Evolutionary conservation across 2,888 invertebrate genomes (phyloP).

Genomic region (Fragum whitleyi): DNA sequence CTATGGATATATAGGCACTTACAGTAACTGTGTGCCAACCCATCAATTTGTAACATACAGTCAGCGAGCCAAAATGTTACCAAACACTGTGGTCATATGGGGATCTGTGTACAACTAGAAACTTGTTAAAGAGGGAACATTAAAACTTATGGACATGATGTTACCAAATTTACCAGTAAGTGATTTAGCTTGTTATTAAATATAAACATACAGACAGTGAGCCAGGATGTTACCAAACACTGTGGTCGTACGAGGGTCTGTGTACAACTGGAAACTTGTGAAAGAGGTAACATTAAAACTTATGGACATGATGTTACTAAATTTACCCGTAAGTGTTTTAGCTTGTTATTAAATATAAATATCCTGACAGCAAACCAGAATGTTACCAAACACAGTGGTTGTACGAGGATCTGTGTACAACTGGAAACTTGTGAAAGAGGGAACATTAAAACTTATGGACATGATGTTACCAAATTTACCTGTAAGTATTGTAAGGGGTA

Average conservation of each 20-base stretch:
- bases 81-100: slow-evolving; percentile 91
- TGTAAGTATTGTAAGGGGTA: slow-evolving; percentile 76
- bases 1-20: no score
- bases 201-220: slow-evolving; percentile 89
- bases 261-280: slow-evolving; percentile 94
- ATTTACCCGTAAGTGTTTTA: slow-evolving; percentile 72
- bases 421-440: slow-evolving; percentile 94
- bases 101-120: slow-evolving; percentile 96
- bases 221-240: slow-evolving; percentile 87
- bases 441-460: slow-evolving; percentile 87
- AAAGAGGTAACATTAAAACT: slow-evolving; percentile 91
- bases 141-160: slow-evolving; percentile 83
- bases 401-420: slow-evolving; percentile 97
- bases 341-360: slow-evolving; percentile 67
- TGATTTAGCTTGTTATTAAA: neutral
- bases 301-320: slow-evolving; percentile 83
- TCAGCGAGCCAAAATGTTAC: slow-evolving; percentile 89
- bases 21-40: no score
- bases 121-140: slow-evolving; percentile 94
- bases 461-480: slow-evolving; percentile 81
- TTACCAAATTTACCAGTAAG: slow-evolving; percentile 80
- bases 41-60: slow-evolving; percentile 93
- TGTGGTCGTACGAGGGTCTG: slow-evolving; percentile 95
- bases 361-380: slow-evolving; percentile 89
- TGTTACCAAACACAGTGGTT: slow-evolving; percentile 89